Base-by-base conservation (phyloP, 2,888 invertebrate species). In the Sarcophaga caerulescens region DNA sequence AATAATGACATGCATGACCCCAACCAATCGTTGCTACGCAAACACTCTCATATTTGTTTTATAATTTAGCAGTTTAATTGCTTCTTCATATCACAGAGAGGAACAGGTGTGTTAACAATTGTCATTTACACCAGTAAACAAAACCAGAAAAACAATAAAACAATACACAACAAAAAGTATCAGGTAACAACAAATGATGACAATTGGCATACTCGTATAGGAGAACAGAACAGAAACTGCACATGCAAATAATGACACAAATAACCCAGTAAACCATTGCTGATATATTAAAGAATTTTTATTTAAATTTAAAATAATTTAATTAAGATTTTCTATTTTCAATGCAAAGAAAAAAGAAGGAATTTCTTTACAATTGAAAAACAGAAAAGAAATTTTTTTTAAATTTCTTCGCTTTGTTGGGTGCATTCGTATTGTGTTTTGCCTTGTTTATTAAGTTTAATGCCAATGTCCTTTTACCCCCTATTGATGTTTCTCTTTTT, bases 61-160 rank as follows among this genome's bases (percentile, higher is more conserved):
- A 35, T 35, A 35, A 35, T 35, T 35, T 35, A 35, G 35, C 35
- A 35, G 35, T 35, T 35, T 35, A 35, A 35, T 35, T 8, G 35
- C 35, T 35, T 35, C 35, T 35, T 10, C 35, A 35, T 35, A 35
- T 35, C 8, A 10, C 35, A 35, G 35, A 8, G 35, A 35, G 35
- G 10, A 35, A 35, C 35, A 35, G 35, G 83, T 84, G 78, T 69
- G 73, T 69, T 68, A 83, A 79, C 63, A 74, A 57, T 81, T 81
- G 76, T 45, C 44, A 71, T 65, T 77, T 76, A 63, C 73, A 77
- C 62, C 52, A 71, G 60, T 68, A 65, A 76, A 76, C 70, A 79
- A 69, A 52, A 66, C 25, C 17, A 52, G 52, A 52, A 52, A 52
- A 52, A 14, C 4, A 4, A 2, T 0, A 52, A 52, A 52, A 14